These are phyloP conservation scores for Styela clava DNA, from an alignment of 23 tunicate species.

Conservation along the genomic window DNA sequence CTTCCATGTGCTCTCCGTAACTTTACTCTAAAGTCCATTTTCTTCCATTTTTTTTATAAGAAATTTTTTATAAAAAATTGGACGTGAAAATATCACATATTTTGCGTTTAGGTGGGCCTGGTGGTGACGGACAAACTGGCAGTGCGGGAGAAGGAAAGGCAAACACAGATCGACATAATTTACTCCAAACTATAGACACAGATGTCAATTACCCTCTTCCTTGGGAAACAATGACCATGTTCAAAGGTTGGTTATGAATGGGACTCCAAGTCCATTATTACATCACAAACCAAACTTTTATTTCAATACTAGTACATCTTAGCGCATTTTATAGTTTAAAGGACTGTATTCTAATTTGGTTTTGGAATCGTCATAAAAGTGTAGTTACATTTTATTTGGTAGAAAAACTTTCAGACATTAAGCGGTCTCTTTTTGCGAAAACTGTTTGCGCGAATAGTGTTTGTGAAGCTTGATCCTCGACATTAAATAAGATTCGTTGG, in stretches of 20 bases:
- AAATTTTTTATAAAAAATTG: no score
- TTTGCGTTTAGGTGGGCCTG: constrained; percentile 78
- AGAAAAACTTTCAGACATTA: no score
- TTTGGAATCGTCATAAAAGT: no score
- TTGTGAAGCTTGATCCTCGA: no score
- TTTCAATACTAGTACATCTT: background rate
- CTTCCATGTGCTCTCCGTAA: no score
- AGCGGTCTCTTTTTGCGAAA: no score
- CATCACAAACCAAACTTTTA: background rate
- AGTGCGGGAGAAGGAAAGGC: constrained; percentile 87
- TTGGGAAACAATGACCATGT: constrained; percentile 36
- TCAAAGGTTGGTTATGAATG: constrained; percentile 41
- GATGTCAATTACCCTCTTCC: constrained; percentile 67
- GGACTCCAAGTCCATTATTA: background rate
- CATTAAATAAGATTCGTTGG: no score
- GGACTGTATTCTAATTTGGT: background rate
- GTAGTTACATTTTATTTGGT: no score
- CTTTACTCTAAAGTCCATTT: no score
- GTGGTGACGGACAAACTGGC: constrained; percentile 95
- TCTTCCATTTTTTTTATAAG: no score
- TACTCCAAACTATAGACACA: constrained; percentile 46
- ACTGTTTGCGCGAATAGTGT: no score
- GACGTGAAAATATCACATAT: no score
- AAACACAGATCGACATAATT: constrained; percentile 84
- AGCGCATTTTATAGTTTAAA: background rate